Conservation (phyloP, 1,140 invertebrate species). For the Myzus persicae region DNA sequence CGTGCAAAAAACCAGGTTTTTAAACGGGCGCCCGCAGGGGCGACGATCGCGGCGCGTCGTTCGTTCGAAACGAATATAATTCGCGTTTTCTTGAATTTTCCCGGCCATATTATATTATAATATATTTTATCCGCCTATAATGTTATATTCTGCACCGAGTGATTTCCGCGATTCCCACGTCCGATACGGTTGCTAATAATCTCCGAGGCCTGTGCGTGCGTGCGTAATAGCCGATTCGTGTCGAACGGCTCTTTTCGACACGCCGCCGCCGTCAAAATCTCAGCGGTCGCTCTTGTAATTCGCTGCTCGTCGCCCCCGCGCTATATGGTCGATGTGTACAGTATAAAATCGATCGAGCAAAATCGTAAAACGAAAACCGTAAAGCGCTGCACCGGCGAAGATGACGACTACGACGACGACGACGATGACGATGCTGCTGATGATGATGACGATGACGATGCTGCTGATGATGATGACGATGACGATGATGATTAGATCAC, state of each 20-base stretch:
- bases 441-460: too few species aligned
- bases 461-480: neutral
- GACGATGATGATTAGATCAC: neutral
- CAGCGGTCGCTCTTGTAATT: neutral
- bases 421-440: neutral
- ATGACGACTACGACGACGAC: neutral
- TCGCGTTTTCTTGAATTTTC: neutral
- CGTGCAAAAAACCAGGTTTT: neutral
- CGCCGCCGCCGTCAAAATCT: neutral
- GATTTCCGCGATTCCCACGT: neutral
- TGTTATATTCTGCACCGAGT: neutral
- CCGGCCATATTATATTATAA: neutral
- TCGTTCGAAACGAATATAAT: neutral
- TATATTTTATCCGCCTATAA: too few species aligned
- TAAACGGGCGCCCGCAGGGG: neutral
- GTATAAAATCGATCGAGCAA: neutral
- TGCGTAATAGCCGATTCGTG: neutral
- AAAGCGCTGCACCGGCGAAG: neutral
- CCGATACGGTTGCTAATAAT: neutral
- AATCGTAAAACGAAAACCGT: neutral
- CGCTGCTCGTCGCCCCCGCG: too few species aligned
- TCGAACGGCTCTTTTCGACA: neutral
- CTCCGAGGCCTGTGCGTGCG: neutral
- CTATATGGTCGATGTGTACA: neutral
- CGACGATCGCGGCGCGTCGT: neutral